Conservation (phyloP, 2,888 invertebrate species). For the Diaperis boleti region DNA sequence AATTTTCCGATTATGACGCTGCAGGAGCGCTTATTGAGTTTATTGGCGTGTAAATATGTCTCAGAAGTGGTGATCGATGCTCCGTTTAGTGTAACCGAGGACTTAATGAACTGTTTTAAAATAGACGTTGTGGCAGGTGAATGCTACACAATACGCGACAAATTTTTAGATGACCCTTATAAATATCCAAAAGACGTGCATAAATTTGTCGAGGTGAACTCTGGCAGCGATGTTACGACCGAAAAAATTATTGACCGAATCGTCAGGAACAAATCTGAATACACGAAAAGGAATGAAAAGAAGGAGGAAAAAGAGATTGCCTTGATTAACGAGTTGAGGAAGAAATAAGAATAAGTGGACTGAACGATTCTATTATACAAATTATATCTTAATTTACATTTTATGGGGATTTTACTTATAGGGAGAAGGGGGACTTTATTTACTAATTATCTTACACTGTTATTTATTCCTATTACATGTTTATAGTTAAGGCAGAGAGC, state of each 20-base stretch:
- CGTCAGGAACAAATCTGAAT: constrained; percentile 90
- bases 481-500: too few relatives aligned
- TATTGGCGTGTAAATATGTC: constrained; percentile 97
- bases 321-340: constrained; percentile 58
- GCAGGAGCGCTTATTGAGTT: constrained; percentile 96
- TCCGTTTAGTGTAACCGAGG: constrained; percentile 91
- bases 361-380: constrained; percentile 21
- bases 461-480: too few relatives aligned
- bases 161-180: constrained; percentile 88
- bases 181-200: constrained; percentile 83
- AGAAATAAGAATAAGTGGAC: constrained; percentile 4
- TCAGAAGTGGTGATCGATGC: constrained; percentile 99
- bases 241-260: constrained; percentile 96
- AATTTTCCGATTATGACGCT: constrained; percentile 99
- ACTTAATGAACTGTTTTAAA: constrained; percentile 92
- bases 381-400: constrained; percentile 11
- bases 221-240: constrained; percentile 93
- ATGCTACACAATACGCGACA: constrained; percentile 79
- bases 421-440: neutral
- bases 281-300: constrained; percentile 86
- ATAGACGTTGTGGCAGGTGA: constrained; percentile 90
- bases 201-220: constrained; percentile 80
- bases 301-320: constrained; percentile 90
- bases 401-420: constrained; percentile 1
- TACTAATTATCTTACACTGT: too few relatives aligned